Base-by-base conservation (phyloP, 1,140 invertebrate genomes). In the Tetramorium simillimum region DNA sequence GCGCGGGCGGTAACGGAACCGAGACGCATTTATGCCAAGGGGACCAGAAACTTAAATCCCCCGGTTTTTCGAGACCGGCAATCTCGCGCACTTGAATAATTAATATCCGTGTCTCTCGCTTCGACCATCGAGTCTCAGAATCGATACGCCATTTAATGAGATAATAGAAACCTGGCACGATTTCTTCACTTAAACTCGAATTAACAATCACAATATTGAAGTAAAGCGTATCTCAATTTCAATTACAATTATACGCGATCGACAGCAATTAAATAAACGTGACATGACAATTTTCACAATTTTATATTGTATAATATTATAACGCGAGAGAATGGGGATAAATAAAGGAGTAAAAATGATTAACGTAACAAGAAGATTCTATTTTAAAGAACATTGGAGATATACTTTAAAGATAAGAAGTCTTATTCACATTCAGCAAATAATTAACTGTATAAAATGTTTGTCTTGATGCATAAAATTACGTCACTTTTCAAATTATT, bases 401-500 rank as follows among this genome's bases (percentile, higher is more conserved):
- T 58, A 40, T 24, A 33, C 28, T 21, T 60, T 16, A 73, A 58
- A 73, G 43, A 43, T 58, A 21, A 40, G 9, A 46, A 10, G 10
- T 43, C 12, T 18, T 21, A 58, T 18, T 51, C 21, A 43, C 12
- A 9, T 69, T 80, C 10, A 18, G 33, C 5, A 0, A 81, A 40
- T 56, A 24, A 81, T 60, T 37, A 60, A 84, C 3, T 14, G 14
- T 21, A 21, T 21, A 14, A 62, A 73, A 18, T 24, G n/a, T 46
- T 72, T 21, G 12, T 24, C 24, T 43, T 24, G 46, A 56, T 16
- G 14, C 24, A 24, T 58, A 43, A 58, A 82, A 72, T 82, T 28
- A 18, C 40, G 37, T 60, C 24, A 82, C 51, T 72, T 82, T 72
- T 56, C 37, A 46, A 72, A 72, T 82, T 84, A 75, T 73, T 75